Conservation (phyloP, 2,797 vertebrate genomes). For the Allobates femoralis region DNA sequence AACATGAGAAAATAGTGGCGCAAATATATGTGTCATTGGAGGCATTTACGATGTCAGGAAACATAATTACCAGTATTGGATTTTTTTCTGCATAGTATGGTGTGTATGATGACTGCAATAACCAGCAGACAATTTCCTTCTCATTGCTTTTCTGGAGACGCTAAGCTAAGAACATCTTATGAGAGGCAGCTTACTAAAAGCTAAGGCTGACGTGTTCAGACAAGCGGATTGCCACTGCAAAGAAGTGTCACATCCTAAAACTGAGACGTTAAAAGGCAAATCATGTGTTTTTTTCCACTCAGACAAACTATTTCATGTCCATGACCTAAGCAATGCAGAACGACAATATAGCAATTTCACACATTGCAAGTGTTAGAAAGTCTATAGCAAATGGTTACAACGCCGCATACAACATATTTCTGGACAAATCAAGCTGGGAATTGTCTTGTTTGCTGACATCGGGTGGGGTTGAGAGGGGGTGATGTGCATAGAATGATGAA, state of each 20-base stretch:
- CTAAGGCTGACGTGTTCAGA: conserved; percentile 23
- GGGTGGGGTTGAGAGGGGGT: neutral
- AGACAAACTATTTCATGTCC: conserved; percentile 34
- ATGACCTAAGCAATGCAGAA: conserved; percentile 32
- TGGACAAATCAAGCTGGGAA: conserved; percentile 1
- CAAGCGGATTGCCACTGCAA: conserved; percentile 25
- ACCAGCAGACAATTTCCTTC: conserved; percentile 41
- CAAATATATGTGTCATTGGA: conserved; percentile 33
- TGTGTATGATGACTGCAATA: conserved; percentile 20
- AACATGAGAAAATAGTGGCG: conserved; percentile 23
- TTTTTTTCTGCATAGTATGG: neutral
- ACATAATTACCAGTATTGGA: neutral
- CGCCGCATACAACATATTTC: neutral
- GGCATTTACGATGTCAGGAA: conserved; percentile 7
- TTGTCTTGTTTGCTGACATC: neutral
- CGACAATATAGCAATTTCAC: conserved; percentile 29
- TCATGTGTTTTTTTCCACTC: conserved; percentile 32
- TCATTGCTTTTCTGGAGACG: conserved; percentile 43
- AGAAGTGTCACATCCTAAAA: conserved; percentile 34
- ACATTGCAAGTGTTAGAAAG: conserved; percentile 41
- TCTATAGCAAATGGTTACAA: conserved; percentile 11
- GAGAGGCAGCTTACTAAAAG: conserved; percentile 37
- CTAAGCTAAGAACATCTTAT: conserved; percentile 35
- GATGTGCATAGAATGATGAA: neutral
- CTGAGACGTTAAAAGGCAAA: conserved; percentile 28